A percentile compares a stretch with the other conserved stretches of the same genome.
Evolutionary conservation across 2,888 invertebrate species (phyloP).

Genomic region (Temnothorax unifasciatus): DNA sequence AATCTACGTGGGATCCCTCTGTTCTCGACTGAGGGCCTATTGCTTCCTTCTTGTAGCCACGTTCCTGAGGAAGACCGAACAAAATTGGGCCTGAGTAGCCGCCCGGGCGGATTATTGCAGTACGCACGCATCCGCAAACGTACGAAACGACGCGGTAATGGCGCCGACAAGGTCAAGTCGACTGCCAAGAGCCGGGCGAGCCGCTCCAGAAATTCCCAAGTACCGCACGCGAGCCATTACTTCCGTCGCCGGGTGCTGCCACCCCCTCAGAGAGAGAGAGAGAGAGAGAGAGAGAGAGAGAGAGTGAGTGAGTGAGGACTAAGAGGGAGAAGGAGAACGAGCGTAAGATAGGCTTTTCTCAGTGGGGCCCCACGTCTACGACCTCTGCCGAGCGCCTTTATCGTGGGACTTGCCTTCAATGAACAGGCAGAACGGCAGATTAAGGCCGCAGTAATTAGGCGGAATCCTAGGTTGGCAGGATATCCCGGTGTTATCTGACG

Average conservation of each 20-base stretch:
- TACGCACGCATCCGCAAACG: constrained; percentile 44
- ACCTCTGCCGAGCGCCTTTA: constrained; percentile 32
- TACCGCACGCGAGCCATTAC: constrained; percentile 49
- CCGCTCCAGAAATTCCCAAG: constrained; percentile 61
- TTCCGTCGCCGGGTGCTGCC: constrained; percentile 58
- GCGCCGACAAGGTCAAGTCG: constrained; percentile 49
- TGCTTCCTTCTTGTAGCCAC: not conserved
- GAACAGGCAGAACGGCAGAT: constrained; percentile 60
- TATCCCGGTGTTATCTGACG: constrained; percentile 48
- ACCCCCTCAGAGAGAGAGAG: not conserved
- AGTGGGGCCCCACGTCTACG: constrained; percentile 30
- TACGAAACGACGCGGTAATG: constrained; percentile 40
- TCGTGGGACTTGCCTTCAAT: constrained; percentile 54
- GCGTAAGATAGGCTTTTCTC: constrained; percentile 6
- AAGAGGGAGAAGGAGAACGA: not conserved
- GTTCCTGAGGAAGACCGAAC: constrained; percentile 11
- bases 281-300: too few species aligned
- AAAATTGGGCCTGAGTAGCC: constrained; percentile 39
- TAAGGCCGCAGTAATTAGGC: constrained; percentile 65
- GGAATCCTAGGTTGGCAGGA: constrained; percentile 51
- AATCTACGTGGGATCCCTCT: not conserved
- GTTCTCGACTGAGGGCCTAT: not conserved
- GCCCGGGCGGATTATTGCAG: constrained; percentile 14
- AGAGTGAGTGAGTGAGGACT: too few species aligned
- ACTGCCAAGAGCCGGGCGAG: constrained; percentile 22